Evolutionary conservation across 2,888 invertebrate genomes (phyloP).

Genomic region (Silvanus unidentatus): DNA sequence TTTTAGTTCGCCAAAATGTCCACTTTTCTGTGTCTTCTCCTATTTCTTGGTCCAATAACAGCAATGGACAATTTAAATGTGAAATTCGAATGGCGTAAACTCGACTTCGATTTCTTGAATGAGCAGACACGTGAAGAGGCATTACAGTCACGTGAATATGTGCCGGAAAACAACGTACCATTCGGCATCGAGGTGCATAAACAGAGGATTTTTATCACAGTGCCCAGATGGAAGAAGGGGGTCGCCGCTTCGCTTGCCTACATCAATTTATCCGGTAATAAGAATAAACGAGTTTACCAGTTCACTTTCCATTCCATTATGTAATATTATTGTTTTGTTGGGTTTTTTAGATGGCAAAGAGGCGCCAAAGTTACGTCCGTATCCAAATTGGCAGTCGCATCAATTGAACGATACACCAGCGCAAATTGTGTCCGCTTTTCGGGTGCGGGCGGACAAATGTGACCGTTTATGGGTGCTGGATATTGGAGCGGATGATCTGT

Average conservation of each 20-base stretch:
- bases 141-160: conserved; percentile 54
- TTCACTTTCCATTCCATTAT: not conserved
- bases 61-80: conserved; percentile 63
- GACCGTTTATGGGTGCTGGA: conserved; percentile 75
- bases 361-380: conserved; percentile 68
- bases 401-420: conserved; percentile 50
- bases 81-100: conserved; percentile 66
- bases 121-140: conserved; percentile 55
- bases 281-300: too few species aligned
- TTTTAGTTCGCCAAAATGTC: too few species aligned
- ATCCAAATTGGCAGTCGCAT: conserved; percentile 75
- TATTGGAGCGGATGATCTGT: conserved; percentile 60
- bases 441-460: conserved; percentile 68
- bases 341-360: conserved; percentile 60
- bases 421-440: conserved; percentile 68
- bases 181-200: conserved; percentile 67
- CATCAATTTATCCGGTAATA: conserved; percentile 63
- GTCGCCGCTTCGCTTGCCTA: conserved; percentile 69
- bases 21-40: too few species aligned
- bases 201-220: conserved; percentile 63
- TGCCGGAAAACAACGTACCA: conserved; percentile 67
- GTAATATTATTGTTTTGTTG: not conserved
- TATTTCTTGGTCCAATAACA: too few species aligned
- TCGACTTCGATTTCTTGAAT: conserved; percentile 62
- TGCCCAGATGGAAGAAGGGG: conserved; percentile 70